Conservation (phyloP, 2,113 vertebrate genomes). For the Calidris pugnax region DNA sequence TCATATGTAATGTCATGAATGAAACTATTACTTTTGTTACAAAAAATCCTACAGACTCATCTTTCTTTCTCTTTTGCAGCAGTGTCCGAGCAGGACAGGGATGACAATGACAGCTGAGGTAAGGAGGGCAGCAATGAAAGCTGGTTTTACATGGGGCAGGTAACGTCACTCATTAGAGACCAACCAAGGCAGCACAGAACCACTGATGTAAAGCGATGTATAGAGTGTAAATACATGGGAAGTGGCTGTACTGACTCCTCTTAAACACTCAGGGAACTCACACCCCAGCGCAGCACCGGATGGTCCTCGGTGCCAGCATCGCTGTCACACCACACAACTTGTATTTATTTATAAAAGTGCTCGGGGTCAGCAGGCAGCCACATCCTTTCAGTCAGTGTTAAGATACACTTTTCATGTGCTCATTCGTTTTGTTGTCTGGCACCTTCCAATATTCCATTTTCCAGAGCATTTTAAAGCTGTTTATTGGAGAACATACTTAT, state of each 20-base stretch:
- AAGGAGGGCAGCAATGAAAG: neutral
- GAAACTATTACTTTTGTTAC: neutral
- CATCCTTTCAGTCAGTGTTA: neutral
- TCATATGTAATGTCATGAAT: accelerated
- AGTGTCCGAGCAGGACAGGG: neutral
- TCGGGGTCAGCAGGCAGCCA: neutral
- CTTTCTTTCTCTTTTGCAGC: neutral
- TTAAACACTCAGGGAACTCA: accelerated
- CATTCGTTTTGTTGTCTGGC: neutral
- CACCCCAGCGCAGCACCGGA: neutral
- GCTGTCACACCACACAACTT: neutral
- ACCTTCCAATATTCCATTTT: neutral
- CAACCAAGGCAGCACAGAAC: no score
- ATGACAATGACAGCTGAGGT: accelerated
- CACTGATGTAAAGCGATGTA: accelerated
- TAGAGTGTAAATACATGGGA: accelerated
- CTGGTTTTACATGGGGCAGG: neutral
- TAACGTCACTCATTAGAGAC: neutral
- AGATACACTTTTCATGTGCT: neutral
- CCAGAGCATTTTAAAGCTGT: neutral
- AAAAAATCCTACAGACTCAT: neutral
- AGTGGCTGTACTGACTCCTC: accelerated
- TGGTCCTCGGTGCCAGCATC: neutral
- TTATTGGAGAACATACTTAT: neutral
- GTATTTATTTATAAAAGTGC: neutral